A percentile compares a stretch with the other conserved stretches of the same genome.
Evolutionary conservation across 2,797 vertebrate genomes (phyloP).

Genomic region (Rhabdomys pumilio): DNA sequence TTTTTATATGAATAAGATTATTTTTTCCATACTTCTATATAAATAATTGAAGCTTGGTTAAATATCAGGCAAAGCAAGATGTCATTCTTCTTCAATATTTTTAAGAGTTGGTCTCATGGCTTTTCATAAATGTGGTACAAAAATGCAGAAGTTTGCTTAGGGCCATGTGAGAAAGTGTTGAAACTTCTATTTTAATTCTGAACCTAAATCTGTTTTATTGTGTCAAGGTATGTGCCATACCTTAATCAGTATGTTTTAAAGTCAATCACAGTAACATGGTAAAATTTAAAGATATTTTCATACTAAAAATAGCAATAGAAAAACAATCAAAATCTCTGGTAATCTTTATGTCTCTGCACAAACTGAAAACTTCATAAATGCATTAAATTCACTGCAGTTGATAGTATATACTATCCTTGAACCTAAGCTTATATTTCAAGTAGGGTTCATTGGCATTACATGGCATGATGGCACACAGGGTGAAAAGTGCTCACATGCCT

Average conservation of each 20-base stretch:
- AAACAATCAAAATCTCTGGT: not conserved
- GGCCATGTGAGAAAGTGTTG: not conserved
- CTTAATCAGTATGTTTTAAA: not conserved
- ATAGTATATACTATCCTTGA: not conserved
- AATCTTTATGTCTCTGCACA: not conserved
- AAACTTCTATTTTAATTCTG: not conserved
- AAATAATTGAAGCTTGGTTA: not conserved
- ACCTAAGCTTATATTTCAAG: not conserved
- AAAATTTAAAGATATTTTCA: not conserved
- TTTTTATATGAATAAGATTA: not conserved
- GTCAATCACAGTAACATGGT: not conserved
- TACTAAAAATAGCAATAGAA: not conserved
- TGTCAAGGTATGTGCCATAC: not conserved
- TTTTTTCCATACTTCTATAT: not conserved
- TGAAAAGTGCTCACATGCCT: not conserved
- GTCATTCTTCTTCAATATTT: not conserved
- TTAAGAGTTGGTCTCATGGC: not conserved
- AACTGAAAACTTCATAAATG: not conserved
- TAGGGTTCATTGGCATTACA: not conserved
- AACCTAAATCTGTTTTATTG: not conserved
- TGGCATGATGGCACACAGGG: too few relatives aligned
- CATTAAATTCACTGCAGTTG: not conserved
- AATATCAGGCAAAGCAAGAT: not conserved
- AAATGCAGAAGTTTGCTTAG: not conserved
- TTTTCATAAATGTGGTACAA: not conserved